These are phyloP conservation scores for Phenganax stokvisi DNA, from an alignment of 92 coral and sea anemone genomes.

Conservation along the genomic window DNA sequence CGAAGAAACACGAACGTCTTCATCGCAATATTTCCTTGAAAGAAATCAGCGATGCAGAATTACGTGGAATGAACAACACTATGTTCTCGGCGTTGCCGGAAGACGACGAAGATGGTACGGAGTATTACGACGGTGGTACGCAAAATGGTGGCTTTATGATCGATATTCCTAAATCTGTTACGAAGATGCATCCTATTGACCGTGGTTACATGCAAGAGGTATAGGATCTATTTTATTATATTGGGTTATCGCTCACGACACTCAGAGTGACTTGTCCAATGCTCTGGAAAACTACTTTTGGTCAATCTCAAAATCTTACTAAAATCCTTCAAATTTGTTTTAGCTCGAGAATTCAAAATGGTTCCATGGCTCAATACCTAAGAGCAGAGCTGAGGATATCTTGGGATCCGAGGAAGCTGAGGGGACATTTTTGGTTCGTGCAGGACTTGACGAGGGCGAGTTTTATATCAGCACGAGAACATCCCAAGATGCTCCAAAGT, in stretches of 20 bases:
- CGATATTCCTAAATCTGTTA: not conserved
- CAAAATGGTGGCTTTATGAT: constrained; percentile 1
- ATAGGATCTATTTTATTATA: not conserved
- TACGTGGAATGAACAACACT: constrained; percentile 7
- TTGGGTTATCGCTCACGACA: too few relatives aligned
- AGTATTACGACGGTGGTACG: not conserved
- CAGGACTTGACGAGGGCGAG: constrained; percentile 56
- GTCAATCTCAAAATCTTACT: not conserved
- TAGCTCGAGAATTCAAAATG: not conserved
- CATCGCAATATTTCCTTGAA: constrained; percentile 9
- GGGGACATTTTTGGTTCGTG: constrained; percentile 80
- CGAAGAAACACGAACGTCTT: not conserved
- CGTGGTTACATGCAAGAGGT: constrained; percentile 8
- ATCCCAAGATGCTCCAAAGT: constrained; percentile 72
- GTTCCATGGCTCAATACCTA: constrained; percentile 1
- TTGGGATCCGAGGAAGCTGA: constrained; percentile 52
- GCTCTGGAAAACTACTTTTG: not conserved
- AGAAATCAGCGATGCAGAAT: not conserved
- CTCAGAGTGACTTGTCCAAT: not conserved
- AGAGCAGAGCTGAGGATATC: constrained; percentile 62
- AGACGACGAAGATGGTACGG: not conserved
- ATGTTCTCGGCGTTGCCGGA: not conserved
- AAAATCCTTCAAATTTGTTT: not conserved
- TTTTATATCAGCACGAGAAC: constrained; percentile 59
- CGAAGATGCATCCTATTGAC: not conserved